Evolutionary conservation across 1,140 invertebrate species (phyloP), one percentile per base, ranked within the genome.

Genomic region (Pseudomyrmex concolor): DNA sequence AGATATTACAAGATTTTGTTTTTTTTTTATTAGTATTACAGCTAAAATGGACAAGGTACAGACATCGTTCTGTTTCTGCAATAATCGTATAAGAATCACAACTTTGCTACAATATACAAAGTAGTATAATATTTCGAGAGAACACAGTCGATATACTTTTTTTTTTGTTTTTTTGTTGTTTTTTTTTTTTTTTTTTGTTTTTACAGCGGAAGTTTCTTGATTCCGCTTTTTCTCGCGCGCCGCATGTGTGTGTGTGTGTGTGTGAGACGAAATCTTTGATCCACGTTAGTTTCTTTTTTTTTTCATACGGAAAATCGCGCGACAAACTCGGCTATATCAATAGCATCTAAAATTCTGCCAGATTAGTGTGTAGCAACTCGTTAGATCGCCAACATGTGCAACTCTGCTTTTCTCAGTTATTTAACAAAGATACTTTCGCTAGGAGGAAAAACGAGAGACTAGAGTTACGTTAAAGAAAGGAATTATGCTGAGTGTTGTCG

Each of bases 31-130:
- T 62, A 73, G 43, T 76, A 51, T 87, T 87, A 86, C 55, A 81
- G 82, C 74, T 83, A 86, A 86, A 74, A 19, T 87, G 86, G 86
- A 87, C 82, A 82, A 87, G 77, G 72, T 87, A 87, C 85, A 62
- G 74, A 87, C 72, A 87, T 70, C 74, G 73, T 82, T 66, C 68
- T 54, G 66, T 64, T 64, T 78, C 59, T 71, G 55, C 45, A 59
- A 43, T 48, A 87, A 43, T 87, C 34, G 34, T 34, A 34, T 34
- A 87, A 60, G 73, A 87, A 60, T 48, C 12, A 57, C 12, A 57
- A 74, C 80, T 78, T 70, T 54, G n/a, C 86, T 88, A 88, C 64
- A 87, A 87, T 88, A 88, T 60, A 88, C 34, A 34, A 34, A 87
- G 85, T 87, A 86, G 50, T 68, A 80, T 60, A 66, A 84, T 71